Conservation (phyloP, 2,888 invertebrate species). For the Sminthurides aquaticus region DNA sequence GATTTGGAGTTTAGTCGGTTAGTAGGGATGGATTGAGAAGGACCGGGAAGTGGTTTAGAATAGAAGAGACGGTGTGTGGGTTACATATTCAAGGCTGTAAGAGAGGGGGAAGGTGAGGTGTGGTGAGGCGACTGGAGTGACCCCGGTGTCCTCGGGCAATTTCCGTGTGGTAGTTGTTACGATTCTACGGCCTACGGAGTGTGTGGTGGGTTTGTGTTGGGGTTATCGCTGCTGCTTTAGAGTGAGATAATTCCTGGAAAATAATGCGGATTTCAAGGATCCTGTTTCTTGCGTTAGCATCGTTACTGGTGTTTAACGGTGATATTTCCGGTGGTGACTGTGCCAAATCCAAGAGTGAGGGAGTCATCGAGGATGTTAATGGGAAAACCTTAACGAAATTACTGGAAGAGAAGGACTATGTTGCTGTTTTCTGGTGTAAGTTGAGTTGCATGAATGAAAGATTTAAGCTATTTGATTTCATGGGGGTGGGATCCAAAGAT, state of each 20-base stretch:
- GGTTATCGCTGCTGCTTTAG: neutral
- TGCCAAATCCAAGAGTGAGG: slow-evolving; percentile 25
- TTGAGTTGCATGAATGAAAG: too few relatives aligned
- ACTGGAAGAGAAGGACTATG: slow-evolving; percentile 44
- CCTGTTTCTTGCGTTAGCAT: neutral
- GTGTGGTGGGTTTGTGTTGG: neutral
- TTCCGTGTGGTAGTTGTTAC: too few relatives aligned
- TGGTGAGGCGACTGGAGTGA: neutral
- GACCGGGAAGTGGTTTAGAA: slow-evolving; percentile 11
- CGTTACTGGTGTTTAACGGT: neutral
- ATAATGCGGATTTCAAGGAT: neutral
- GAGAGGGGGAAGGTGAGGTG: too few relatives aligned
- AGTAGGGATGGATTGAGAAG: slow-evolving; percentile 19
- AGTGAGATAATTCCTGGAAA: neutral
- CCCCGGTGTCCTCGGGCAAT: too few relatives aligned
- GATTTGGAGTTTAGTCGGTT: slow-evolving; percentile 19
- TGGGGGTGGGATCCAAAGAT: too few relatives aligned
- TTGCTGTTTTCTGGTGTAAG: slow-evolving; percentile 45
- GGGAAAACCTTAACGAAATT: slow-evolving; percentile 44
- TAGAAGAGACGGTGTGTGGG: neutral
- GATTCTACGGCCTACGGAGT: too few relatives aligned
- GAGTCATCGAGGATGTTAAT: slow-evolving; percentile 45
- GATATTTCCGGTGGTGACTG: slow-evolving; percentile 6
- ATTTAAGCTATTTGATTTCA: too few relatives aligned
- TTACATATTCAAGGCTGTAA: too few relatives aligned